A percentile compares a stretch with the other conserved stretches of the same genome.
Conservation (phyloP, 2,797 vertebrate species). For the Sebastiscus tertius region DNA sequence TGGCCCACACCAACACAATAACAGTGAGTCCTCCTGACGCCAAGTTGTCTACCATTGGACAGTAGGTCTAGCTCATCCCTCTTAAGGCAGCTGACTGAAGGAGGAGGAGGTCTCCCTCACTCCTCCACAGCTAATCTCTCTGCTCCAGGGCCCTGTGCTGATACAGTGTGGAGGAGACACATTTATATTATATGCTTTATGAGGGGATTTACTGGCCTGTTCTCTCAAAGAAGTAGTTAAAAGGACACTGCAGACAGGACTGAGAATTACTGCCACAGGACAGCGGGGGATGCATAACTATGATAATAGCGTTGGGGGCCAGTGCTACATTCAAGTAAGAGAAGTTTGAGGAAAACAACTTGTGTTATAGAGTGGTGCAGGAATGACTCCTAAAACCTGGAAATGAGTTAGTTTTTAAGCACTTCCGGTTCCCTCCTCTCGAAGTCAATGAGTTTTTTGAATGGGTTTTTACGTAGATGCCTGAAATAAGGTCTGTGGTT, state of each 20-base stretch:
- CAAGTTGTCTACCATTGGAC: slow-evolving; percentile 75
- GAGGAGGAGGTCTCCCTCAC: slow-evolving; percentile 62
- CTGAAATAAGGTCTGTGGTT: not conserved
- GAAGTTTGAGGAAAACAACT: not conserved
- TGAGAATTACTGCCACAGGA: slow-evolving; percentile 34
- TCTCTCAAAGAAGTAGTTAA: slow-evolving; percentile 55
- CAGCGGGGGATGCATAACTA: slow-evolving; percentile 9
- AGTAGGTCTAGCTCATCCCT: slow-evolving; percentile 73
- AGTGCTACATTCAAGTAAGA: not conserved
- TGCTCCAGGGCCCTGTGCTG: slow-evolving; percentile 62
- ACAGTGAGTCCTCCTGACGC: slow-evolving; percentile 67
- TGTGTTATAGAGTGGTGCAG: not conserved
- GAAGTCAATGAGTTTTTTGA: not conserved
- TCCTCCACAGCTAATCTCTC: slow-evolving; percentile 78
- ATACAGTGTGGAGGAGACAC: slow-evolving; percentile 55
- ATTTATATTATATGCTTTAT: slow-evolving; percentile 67
- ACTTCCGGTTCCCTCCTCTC: not conserved
- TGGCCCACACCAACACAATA: slow-evolving; percentile 50
- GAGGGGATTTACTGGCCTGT: slow-evolving; percentile 55
- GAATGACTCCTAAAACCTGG: not conserved
- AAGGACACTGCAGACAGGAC: slow-evolving; percentile 39
- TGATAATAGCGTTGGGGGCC: not conserved
- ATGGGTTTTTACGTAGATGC: not conserved
- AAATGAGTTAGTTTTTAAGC: not conserved
- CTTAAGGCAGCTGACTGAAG: slow-evolving; percentile 63